A percentile compares a stretch with the other conserved stretches of the same genome.
Conservation (phyloP, 2,888 invertebrate genomes). For the Caradrina kadenii region DNA sequence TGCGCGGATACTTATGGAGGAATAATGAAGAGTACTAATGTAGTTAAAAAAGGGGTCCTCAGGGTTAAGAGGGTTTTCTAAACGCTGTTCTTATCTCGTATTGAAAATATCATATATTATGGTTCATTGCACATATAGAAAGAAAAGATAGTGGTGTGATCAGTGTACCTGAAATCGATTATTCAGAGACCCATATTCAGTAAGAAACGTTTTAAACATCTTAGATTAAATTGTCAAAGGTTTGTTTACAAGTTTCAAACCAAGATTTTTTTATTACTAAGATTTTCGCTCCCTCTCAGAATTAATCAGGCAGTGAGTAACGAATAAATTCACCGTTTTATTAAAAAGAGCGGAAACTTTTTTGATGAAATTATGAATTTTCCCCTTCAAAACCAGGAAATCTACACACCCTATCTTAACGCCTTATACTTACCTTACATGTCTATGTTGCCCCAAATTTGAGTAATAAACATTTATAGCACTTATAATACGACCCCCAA, state of each 20-base stretch:
- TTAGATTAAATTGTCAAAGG: neutral
- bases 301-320: neutral
- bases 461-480: slow-evolving; percentile 47
- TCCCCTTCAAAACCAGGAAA: slow-evolving; percentile 4
- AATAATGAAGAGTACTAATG: slow-evolving; percentile 12
- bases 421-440: slow-evolving; percentile 18
- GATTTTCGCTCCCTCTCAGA: neutral
- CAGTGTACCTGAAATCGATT: neutral
- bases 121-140: neutral
- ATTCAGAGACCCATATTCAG: neutral
- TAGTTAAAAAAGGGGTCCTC: neutral
- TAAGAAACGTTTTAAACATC: too few species aligned
- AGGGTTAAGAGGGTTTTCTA: neutral
- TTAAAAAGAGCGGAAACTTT: neutral
- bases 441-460: slow-evolving; percentile 41
- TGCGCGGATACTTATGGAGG: slow-evolving; percentile 1
- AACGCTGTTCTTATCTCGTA: neutral
- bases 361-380: slow-evolving; percentile 11
- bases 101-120: neutral
- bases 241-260: neutral
- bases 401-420: slow-evolving; percentile 29
- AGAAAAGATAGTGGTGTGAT: too few species aligned
- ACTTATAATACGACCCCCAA: slow-evolving; percentile 32
- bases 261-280: neutral
- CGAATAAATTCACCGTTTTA: neutral